phyloP scores from a whole-genome alignment of 53 echinoderm and acorn worm species.

The Stichopus horrens region DNA sequence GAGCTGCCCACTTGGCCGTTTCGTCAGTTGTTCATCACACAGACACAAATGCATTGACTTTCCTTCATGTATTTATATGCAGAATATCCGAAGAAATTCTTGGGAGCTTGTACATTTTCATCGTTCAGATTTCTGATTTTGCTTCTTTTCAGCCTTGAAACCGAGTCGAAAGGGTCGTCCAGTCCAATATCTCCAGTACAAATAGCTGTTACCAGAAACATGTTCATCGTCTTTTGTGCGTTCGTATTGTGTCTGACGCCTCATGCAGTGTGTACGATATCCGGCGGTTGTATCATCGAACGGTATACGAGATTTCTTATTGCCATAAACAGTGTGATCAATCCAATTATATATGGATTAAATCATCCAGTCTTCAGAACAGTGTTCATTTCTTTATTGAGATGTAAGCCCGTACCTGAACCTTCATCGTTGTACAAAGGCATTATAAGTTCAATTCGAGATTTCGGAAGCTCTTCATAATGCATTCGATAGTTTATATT shows the following conservation, averaged over 20 bases:
- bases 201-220: background rate
- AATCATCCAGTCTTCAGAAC: background rate
- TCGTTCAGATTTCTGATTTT: background rate
- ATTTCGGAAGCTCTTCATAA: no score
- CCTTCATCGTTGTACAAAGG: background rate
- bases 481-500: no score
- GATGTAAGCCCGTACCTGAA: conserved; percentile 4
- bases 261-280: background rate
- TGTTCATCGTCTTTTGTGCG: conserved; percentile 18
- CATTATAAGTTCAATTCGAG: background rate
- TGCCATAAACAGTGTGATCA: background rate
- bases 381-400: background rate
- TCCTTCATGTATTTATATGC: background rate
- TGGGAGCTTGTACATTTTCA: background rate
- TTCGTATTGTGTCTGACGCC: conserved; percentile 4
- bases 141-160: background rate
- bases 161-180: background rate
- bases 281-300: background rate
- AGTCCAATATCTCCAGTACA: background rate
- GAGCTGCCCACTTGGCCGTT: no score
- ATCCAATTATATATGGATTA: conserved; percentile 13
- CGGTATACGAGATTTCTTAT: background rate
- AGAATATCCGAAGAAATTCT: background rate
- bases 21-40: no score
- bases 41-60: no score